phyloP scores from a whole-genome alignment of 1,140 invertebrate species.

The Orius laevigatus region DNA sequence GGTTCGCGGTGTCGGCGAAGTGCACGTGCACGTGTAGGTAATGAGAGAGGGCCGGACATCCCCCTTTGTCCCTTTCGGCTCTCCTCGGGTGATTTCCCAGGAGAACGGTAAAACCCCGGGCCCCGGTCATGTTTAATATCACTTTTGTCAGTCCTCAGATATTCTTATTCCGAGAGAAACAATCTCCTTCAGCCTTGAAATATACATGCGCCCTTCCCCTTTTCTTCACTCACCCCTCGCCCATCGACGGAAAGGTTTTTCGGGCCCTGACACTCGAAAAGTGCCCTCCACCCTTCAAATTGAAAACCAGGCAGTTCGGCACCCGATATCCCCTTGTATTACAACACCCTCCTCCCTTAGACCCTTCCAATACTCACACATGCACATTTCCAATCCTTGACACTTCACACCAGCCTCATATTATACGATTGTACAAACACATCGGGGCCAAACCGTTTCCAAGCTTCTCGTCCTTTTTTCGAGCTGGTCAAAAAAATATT shows the following conservation, averaged over 20 bases:
- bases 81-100: conserved; percentile 9
- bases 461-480: too few species aligned
- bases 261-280: neutral
- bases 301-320: conserved; percentile 7
- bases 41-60: neutral
- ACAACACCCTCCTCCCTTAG: neutral
- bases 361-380: neutral
- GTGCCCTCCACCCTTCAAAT: conserved; percentile 2
- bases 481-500: too few species aligned
- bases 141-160: conserved; percentile 14
- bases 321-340: conserved; percentile 7
- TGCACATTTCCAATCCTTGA: neutral
- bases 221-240: neutral
- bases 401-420: too few species aligned
- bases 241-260: neutral
- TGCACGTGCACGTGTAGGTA: neutral
- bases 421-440: too few species aligned
- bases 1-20: too few species aligned
- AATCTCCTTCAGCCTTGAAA: conserved; percentile 13
- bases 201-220: conserved; percentile 8
- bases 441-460: too few species aligned
- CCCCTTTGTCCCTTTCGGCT: neutral
- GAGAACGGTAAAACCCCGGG: conserved; percentile 8
- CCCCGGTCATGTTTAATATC: conserved; percentile 14
- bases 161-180: conserved; percentile 13